Conservation (phyloP, 2,797 vertebrate genomes). For the Syngnathus acus region DNA sequence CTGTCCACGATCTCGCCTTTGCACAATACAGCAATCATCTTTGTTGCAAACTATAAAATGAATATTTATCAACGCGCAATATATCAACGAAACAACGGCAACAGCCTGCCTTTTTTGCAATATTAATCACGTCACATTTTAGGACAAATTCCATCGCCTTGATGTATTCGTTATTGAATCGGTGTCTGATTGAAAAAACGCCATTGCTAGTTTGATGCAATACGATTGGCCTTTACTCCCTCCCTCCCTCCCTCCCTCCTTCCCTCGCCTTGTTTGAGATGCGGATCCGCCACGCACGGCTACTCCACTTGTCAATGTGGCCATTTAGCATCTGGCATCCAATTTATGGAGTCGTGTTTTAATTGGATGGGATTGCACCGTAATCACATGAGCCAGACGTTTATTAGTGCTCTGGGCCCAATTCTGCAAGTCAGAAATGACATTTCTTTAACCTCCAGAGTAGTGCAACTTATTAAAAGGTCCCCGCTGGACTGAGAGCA, state of each 20-base stretch:
- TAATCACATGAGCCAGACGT: constrained; percentile 33
- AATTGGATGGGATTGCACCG: constrained; percentile 23
- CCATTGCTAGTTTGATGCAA: background rate
- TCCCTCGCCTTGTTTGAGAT: constrained; percentile 16
- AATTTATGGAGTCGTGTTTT: constrained; percentile 22
- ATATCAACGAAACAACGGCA: background rate
- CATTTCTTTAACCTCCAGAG: constrained; percentile 11
- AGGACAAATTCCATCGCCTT: background rate
- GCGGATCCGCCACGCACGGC: constrained; percentile 18
- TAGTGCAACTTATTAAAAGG: constrained; percentile 17
- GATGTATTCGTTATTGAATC: background rate
- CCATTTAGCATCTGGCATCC: constrained; percentile 13
- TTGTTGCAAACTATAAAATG: background rate
- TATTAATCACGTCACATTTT: background rate
- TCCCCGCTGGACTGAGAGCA: constrained; percentile 13
- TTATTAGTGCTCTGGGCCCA: constrained; percentile 17
- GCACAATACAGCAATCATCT: background rate
- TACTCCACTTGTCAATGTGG: constrained; percentile 25
- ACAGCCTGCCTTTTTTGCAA: background rate
- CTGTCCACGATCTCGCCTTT: background rate
- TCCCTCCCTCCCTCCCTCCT: no score
- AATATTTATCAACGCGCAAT: background rate
- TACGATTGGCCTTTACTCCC: background rate
- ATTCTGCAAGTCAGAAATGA: constrained; percentile 21
- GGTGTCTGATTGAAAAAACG: background rate